Evolutionary conservation across 2,113 vertebrate genomes (phyloP).

Genomic region (Neodon shergylaensis): DNA sequence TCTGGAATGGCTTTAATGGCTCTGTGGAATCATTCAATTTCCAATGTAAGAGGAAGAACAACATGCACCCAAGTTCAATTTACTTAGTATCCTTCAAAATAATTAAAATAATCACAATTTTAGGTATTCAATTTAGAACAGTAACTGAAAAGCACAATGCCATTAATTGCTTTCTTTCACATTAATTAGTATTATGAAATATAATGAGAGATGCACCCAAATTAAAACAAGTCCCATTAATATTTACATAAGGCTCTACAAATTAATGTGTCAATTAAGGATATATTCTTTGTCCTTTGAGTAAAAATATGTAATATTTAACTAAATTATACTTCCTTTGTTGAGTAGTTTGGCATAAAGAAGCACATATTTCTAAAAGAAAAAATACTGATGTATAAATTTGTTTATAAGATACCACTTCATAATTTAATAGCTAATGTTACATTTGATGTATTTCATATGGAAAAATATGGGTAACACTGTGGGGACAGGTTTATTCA

Average conservation of each 20-base stretch:
- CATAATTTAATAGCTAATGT: neutral
- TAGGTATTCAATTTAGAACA: neutral
- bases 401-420: neutral
- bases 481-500: neutral
- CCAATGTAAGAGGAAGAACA: neutral
- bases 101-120: neutral
- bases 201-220: neutral
- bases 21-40: neutral
- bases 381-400: neutral
- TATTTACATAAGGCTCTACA: neutral
- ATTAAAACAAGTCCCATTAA: neutral
- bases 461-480: neutral
- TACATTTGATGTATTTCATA: neutral
- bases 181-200: neutral
- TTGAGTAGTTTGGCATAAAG: neutral
- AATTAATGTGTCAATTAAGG: neutral
- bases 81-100: neutral
- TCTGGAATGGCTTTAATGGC: neutral
- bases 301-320: neutral
- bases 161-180: neutral
- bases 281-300: neutral
- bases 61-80: neutral
- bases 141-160: neutral
- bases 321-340: neutral
- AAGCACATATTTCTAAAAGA: neutral